Base-by-base conservation (phyloP, 1,140 invertebrate species). In the Leptinotarsa undecemlineata region DNA sequence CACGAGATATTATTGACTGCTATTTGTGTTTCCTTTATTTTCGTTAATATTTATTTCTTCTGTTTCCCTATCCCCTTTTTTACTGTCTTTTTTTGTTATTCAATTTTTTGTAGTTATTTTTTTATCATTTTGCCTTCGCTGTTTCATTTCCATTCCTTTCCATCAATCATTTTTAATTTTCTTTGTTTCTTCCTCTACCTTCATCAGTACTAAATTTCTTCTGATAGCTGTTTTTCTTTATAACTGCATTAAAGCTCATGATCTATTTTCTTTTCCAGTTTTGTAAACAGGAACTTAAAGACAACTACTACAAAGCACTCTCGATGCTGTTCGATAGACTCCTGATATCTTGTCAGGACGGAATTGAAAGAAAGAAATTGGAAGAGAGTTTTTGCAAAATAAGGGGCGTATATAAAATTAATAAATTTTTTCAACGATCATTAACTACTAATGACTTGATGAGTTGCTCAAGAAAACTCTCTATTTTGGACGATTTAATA, bases 281-380 rank as follows among this genome's bases (percentile, higher is more conserved):
- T 62, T 19, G n/a, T 62, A n/a, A 21, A 23, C 63, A 68, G 4
- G n/a, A 74, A 48, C 8, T 60, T 19, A 63, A 57, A 51, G 21
- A 51, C n/a, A 76, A 76, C 61, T 77, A 61, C 57, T 77, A 77
- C 48, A 42, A 74, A n/a, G 64, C 66, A 15, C n/a, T 74, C 2
- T 63, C 70, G 13, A 14, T 67, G 33, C 48, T 77, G 42, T 77
- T 74, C 33, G 26, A 48, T 21, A 74, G 63, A 74, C 48, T 74
- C 21, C 15, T 60, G 57, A 60, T 23, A 23, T 61, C 21, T 17
- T 73, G 62, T 17, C n/a, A 21, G 13, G 23, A 5, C 2, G 60
- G 48, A 20, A 42, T 63, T 26, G 47, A 76, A 23, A 57, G 48
- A 20, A 11, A 26, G 15, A n/a, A 13, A 15, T 63, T 69, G 3